Base-by-base conservation (phyloP, 2,888 invertebrate species). In the Cremastinae sp. region DNA sequence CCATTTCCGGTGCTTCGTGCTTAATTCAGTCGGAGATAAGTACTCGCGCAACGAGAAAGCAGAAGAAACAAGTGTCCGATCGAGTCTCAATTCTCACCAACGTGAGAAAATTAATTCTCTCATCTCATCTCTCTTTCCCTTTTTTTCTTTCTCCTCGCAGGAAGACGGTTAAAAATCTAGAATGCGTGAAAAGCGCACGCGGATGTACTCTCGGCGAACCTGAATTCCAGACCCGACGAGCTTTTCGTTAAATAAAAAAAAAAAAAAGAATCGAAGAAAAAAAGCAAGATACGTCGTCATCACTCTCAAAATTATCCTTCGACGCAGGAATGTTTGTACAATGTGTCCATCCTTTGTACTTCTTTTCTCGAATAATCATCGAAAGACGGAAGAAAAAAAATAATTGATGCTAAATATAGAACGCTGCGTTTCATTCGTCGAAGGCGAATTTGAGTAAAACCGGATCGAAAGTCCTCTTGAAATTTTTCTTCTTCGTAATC, bases 151-250 rank as follows among this genome's bases (percentile, higher is more conserved):
- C 36, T 16, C 9, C 83, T 83, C 80, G 83, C 79, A 84, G 87
- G 88, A 87, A 88, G 87, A 87, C 86, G 86, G 86, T 85, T 84
- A 84, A 79, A 84, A 83, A 85, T 12, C 85, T 79, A 84, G 83
- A 22, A 59, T 49, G 28, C 82, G 81, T 59, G 51, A 58, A 53
- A 36, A 36, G 34, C 36, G 72, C 80, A 79, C 81, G 83, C 78
- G 74, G 38, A 49, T 61, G 49, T 56, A 56, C 41, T 2, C 41
- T 9, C 9, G 61, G 61, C 54, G 66, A 75, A 75, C 71, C 62
- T 71, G 75, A 71, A 61, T 61, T 74, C 62, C 61, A 34, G 56
- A 62, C 56, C 65, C 71, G 71, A 66, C 66, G 66, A 56, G 56
- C 56, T 54, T 71, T 54, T 49, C 49, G 41, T 54, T 49, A 41